Evolutionary conservation across 2,113 vertebrate species (phyloP).

Genomic region (Pituophis catenifer): DNA sequence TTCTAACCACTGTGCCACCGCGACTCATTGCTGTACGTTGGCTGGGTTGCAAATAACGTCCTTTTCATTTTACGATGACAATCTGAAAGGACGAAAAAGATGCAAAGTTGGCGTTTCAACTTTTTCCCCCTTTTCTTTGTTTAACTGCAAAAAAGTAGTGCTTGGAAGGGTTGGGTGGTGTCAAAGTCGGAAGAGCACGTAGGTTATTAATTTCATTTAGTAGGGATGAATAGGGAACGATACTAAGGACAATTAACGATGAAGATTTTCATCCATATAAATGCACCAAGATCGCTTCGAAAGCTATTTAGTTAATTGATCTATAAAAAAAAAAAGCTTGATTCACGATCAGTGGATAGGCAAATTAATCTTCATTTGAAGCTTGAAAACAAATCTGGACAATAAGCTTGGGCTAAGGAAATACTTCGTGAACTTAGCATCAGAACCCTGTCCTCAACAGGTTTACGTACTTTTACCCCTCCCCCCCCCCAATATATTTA

Average conservation of each 20-base stretch:
- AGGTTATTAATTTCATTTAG: slow-evolving; percentile 64
- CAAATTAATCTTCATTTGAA: slow-evolving; percentile 73
- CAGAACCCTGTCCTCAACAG: background rate
- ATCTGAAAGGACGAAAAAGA: background rate
- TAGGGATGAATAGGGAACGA: slow-evolving; percentile 44
- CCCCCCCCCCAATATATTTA: background rate
- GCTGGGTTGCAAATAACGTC: background rate
- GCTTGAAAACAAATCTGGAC: slow-evolving; percentile 45
- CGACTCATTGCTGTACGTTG: no score
- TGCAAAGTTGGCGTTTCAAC: slow-evolving; percentile 49
- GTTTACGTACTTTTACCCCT: background rate
- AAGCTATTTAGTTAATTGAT: slow-evolving; percentile 72
- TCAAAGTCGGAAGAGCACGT: slow-evolving; percentile 43
- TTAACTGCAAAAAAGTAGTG: slow-evolving; percentile 54
- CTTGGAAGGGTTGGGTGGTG: slow-evolving; percentile 46
- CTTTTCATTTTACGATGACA: slow-evolving; percentile 30
- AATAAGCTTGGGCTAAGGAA: slow-evolving; percentile 48
- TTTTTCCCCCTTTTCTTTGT: slow-evolving; percentile 57
- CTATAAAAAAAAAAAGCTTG: slow-evolving; percentile 58
- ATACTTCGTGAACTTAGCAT: background rate
- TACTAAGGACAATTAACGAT: slow-evolving; percentile 56
- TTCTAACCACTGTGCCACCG: no score
- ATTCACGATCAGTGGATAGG: slow-evolving; percentile 67
- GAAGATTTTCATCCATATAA: slow-evolving; percentile 66
- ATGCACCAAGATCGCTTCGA: slow-evolving; percentile 53